These are phyloP conservation scores for Podocnemis expansa DNA, from an alignment of 2,113 vertebrate species.

Conservation along the genomic window DNA sequence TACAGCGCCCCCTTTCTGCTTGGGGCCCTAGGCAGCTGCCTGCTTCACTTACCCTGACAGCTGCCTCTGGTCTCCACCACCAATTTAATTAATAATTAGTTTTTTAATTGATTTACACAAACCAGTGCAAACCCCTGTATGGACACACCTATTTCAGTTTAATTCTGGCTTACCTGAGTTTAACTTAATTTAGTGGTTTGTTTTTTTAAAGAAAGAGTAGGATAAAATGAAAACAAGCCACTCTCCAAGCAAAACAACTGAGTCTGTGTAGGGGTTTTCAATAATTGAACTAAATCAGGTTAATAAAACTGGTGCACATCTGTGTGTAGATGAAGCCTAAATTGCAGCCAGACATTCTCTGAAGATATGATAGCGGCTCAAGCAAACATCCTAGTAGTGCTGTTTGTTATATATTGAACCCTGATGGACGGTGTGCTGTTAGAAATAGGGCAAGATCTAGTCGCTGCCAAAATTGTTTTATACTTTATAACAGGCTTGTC, in stretches of 20 bases:
- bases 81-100: not conserved
- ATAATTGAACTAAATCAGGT: not conserved
- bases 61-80: not conserved
- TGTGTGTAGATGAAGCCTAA: not conserved
- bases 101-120: not conserved
- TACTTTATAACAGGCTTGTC: too few relatives aligned
- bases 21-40: too few relatives aligned
- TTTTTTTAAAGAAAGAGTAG: not conserved
- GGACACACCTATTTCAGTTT: not conserved
- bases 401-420: not conserved
- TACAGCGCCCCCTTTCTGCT: too few relatives aligned
- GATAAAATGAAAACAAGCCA: not conserved
- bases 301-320: not conserved
- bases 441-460: not conserved
- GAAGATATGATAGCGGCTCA: not conserved
- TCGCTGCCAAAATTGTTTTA: not conserved
- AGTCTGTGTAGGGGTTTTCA: not conserved
- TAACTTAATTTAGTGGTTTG: not conserved
- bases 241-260: fast-evolving
- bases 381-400: not conserved
- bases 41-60: too few relatives aligned
- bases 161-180: not conserved
- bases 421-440: not conserved
- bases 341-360: not conserved
- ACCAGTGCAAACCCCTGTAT: not conserved